A percentile compares a stretch with the other conserved stretches of the same genome.
These are phyloP conservation scores for Hipparchia sbordonii DNA, from an alignment of 2,888 invertebrate species.

Conservation along the genomic window DNA sequence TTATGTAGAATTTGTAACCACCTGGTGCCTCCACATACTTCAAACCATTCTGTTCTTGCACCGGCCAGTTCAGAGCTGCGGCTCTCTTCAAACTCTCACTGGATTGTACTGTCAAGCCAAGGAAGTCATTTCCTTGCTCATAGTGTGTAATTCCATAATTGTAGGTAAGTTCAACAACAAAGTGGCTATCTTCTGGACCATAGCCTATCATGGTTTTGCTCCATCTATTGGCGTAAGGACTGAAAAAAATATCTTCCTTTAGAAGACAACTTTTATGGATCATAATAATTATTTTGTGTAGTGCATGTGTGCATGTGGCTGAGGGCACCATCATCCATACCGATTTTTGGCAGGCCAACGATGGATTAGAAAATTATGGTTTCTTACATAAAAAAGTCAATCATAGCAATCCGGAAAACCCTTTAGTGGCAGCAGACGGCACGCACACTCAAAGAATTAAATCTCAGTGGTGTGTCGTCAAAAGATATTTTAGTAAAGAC, in stretches of 20 bases:
- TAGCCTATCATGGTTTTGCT: slow-evolving; percentile 99
- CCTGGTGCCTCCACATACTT: slow-evolving; percentile 92
- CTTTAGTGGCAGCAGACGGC: too few species aligned
- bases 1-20: slow-evolving; percentile 93
- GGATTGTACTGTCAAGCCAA: slow-evolving; percentile 92
- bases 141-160: slow-evolving; percentile 97
- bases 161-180: slow-evolving; percentile 98
- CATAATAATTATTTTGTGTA: too few species aligned
- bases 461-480: too few species aligned
- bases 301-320: too few species aligned
- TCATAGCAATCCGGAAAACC: too few species aligned
- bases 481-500: too few species aligned
- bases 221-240: slow-evolving; percentile 99
- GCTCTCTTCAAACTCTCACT: slow-evolving; percentile 89
- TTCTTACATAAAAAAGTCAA: too few species aligned
- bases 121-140: slow-evolving; percentile 95
- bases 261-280: background rate
- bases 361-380: too few species aligned
- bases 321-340: too few species aligned
- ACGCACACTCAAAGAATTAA: too few species aligned
- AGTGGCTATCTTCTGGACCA: slow-evolving; percentile 96
- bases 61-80: slow-evolving; percentile 87
- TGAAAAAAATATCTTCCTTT: slow-evolving; percentile 55
- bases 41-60: slow-evolving; percentile 83
- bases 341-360: too few species aligned